Evolutionary conservation across 2,888 invertebrate genomes (phyloP).

Genomic region (Hesperia comma): DNA sequence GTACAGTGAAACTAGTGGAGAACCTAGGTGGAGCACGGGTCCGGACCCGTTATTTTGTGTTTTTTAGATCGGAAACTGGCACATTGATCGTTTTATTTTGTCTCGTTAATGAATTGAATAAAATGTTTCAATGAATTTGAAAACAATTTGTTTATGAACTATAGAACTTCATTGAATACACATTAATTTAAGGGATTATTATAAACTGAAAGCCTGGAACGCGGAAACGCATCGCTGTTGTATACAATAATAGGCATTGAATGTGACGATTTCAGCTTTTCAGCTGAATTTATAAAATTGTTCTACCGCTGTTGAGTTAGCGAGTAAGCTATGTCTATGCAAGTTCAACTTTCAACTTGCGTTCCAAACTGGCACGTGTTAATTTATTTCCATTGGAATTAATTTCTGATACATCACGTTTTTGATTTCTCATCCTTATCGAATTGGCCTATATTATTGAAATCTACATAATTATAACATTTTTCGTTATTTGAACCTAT

Average conservation of each 20-base stretch:
- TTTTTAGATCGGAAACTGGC: too few species aligned
- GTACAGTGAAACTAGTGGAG: too few species aligned
- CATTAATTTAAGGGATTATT: conserved; percentile 25
- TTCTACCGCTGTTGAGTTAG: not conserved
- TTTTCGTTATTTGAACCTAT: too few species aligned
- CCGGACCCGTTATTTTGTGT: too few species aligned
- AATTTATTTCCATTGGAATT: too few species aligned
- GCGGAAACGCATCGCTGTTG: not conserved
- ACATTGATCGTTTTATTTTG: too few species aligned
- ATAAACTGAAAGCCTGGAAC: conserved; percentile 12
- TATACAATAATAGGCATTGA: conserved; percentile 5
- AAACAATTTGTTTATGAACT: conserved; percentile 31
- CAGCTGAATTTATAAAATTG: conserved; percentile 1
- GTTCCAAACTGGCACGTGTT: too few species aligned
- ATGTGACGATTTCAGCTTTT: not conserved
- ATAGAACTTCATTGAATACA: conserved; percentile 18
- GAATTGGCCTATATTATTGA: too few species aligned
- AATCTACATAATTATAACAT: too few species aligned
- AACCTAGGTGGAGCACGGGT: too few species aligned
- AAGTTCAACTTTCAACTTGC: not conserved
- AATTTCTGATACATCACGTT: too few species aligned
- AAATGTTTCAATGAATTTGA: conserved; percentile 13
- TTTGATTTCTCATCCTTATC: too few species aligned
- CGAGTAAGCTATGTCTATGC: not conserved
- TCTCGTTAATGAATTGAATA: conserved; percentile 9